Evolutionary conservation across 2,888 invertebrate genomes (phyloP), one percentile per base, ranked within the genome.

Genomic region (Alentia gelatinosa): DNA sequence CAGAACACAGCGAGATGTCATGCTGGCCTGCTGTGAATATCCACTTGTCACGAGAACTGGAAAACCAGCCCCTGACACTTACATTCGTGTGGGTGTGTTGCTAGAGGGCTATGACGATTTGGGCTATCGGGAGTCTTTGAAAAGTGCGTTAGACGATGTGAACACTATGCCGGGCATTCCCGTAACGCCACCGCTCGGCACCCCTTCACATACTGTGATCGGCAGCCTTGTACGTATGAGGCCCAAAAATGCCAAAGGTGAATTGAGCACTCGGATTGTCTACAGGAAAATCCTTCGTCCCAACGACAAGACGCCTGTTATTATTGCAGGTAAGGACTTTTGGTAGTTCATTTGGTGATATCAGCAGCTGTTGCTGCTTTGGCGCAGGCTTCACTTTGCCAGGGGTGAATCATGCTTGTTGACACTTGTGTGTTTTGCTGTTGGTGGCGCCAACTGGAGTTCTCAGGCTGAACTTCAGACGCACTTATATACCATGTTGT

Each of bases 11-110:
- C 23, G 83, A 30, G 83, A 83, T 83, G 83, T 83, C 83, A 83
- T 83, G 83, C n/a, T 83, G 33, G 83, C 83, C 15, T 83, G 83
- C 30, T 83, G 83, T 40, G 83, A 83, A 83, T 83, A 83, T 30
- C 83, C 83, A n/a, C 83, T 83, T 1, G 83, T 83, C 23, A 83
- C 83, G n/a, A 83, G 83, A 7, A 40, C 83, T 35, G 83, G 83
- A 19, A 83, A 83, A 35, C 83, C 83, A 40, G 39, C 83, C 37
- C 39, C 83, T 23, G 83, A 83, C 19, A 37, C 83, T 35, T 83
- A 83, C 26, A 83, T 83, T 7, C 35, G 83, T 23, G 83, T 83
- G 0, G 83, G 83, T 1, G 83, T 83, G 9, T 19, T 9, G 3
- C 26, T 68, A 1, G 33, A 9, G 26, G 68, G 68, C 12, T 26